A percentile compares a stretch with the other conserved stretches of the same genome.
These are phyloP conservation scores for Seladonia tumulorum DNA, from an alignment of 2,888 invertebrate genomes.

Conservation along the genomic window DNA sequence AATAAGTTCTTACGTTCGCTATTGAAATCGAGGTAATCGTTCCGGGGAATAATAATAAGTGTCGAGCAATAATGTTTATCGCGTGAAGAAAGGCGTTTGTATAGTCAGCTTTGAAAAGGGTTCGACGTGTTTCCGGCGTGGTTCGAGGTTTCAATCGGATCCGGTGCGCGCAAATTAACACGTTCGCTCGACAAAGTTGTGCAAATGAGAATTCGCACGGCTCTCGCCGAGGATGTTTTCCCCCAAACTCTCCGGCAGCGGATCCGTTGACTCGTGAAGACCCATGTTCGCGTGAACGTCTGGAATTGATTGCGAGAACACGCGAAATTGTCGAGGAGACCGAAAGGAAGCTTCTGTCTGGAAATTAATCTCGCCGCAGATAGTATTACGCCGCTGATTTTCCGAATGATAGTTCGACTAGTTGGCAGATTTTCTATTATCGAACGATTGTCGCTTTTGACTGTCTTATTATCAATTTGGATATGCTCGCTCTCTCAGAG, in stretches of 20 bases:
- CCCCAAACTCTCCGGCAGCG: background rate
- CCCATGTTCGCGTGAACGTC: slow-evolving; percentile 2
- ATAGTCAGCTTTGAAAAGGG: background rate
- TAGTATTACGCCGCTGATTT: background rate
- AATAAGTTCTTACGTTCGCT: background rate
- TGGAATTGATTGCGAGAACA: background rate
- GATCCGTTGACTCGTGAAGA: background rate
- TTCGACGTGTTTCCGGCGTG: background rate
- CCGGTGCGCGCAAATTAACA: background rate
- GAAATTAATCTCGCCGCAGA: slow-evolving; percentile 5
- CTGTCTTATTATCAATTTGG: too few species aligned
- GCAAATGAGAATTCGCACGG: background rate
- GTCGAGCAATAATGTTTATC: background rate
- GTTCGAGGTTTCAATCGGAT: background rate
- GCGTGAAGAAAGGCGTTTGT: background rate
- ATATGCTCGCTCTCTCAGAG: too few species aligned
- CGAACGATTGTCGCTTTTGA: background rate
- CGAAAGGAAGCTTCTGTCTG: background rate
- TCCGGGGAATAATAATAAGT: background rate
- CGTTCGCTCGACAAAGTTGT: background rate
- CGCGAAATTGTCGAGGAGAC: background rate
- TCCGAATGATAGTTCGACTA: background rate
- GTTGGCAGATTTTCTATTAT: background rate
- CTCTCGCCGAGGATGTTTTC: slow-evolving; percentile 1
- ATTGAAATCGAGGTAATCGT: background rate